A percentile compares a stretch with the other conserved stretches of the same genome.
Evolutionary conservation across 2,888 invertebrate species (phyloP).

Genomic region (Xestobium rufovillosum): DNA sequence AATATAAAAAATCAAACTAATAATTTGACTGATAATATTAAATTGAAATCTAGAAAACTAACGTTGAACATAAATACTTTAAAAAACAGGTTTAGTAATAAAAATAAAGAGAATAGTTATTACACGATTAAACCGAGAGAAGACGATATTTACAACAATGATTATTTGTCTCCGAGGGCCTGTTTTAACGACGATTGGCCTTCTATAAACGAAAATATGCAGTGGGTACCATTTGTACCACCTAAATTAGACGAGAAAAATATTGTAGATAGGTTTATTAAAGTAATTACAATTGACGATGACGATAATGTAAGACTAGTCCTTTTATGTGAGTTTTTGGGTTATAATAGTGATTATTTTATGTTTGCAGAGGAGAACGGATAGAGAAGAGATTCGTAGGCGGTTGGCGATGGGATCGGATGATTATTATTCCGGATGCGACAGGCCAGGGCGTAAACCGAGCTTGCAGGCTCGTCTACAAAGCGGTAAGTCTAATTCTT

Average conservation of each 20-base stretch:
- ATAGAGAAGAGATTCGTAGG: slow-evolving; percentile 84
- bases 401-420: slow-evolving; percentile 82
- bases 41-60: slow-evolving; percentile 38
- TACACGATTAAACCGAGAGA: slow-evolving; percentile 34
- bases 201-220: slow-evolving; percentile 41
- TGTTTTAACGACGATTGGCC: slow-evolving; percentile 51
- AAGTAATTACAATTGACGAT: slow-evolving; percentile 48
- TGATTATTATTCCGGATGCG: slow-evolving; percentile 54
- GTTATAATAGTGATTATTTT: slow-evolving; percentile 14
- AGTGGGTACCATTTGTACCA: slow-evolving; percentile 42
- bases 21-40: slow-evolving; percentile 40
- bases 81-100: slow-evolving; percentile 36
- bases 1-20: slow-evolving; percentile 43
- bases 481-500: slow-evolving; percentile 55
- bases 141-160: slow-evolving; percentile 38
- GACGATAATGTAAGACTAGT: slow-evolving; percentile 32
- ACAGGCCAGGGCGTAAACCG: slow-evolving; percentile 73
- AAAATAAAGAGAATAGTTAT: slow-evolving; percentile 35
- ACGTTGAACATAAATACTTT: slow-evolving; percentile 36
- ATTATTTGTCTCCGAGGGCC: slow-evolving; percentile 51
- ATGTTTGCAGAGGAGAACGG: slow-evolving; percentile 72
- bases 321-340: slow-evolving; percentile 2
- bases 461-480: slow-evolving; percentile 81
- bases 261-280: slow-evolving; percentile 51
- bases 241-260: slow-evolving; percentile 46